Evolutionary conservation across 2,113 vertebrate species (phyloP).

Genomic region (Halichoeres trimaculatus): DNA sequence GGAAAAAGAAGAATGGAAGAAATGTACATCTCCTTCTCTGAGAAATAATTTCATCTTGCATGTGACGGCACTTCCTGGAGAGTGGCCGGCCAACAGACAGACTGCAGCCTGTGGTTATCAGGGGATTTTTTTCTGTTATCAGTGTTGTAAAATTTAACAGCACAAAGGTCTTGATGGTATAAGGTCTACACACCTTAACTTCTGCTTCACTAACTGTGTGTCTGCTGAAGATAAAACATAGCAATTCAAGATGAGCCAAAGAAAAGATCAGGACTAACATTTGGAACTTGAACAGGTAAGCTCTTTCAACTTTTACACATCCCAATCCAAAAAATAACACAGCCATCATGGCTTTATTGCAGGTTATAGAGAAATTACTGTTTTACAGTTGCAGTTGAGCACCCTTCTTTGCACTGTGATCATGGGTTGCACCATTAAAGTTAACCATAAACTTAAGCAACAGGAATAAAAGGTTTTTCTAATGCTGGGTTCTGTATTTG

Average conservation of each 20-base stretch:
- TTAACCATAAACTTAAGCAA: conserved; percentile 10
- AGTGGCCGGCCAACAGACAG: background rate
- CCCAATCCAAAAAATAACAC: background rate
- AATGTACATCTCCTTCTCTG: conserved; percentile 19
- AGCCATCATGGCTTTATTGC: conserved; percentile 2
- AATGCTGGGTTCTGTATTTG: background rate
- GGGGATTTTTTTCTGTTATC: conserved; percentile 46
- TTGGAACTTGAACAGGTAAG: conserved; percentile 55
- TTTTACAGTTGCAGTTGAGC: background rate
- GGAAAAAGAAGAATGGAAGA: conserved; percentile 16
- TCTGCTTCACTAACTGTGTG: background rate
- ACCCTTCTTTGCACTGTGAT: background rate
- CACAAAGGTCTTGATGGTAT: background rate
- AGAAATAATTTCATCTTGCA: conserved; percentile 25
- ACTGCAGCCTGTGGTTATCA: conserved; percentile 9
- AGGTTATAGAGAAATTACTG: background rate
- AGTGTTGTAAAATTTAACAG: conserved; percentile 55
- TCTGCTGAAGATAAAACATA: background rate
- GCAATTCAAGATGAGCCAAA: background rate
- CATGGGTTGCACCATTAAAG: conserved; percentile 6
- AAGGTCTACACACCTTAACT: conserved; percentile 30
- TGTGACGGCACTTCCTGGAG: conserved; percentile 62
- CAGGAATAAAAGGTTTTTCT: background rate
- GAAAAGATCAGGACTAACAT: conserved; percentile 19
- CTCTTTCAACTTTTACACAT: conserved; percentile 1